Percentiles rank a stretch among this genome's conserved stretches.
Conservation (phyloP, 2,797 vertebrate species). For the Telmatherina bonti region DNA sequence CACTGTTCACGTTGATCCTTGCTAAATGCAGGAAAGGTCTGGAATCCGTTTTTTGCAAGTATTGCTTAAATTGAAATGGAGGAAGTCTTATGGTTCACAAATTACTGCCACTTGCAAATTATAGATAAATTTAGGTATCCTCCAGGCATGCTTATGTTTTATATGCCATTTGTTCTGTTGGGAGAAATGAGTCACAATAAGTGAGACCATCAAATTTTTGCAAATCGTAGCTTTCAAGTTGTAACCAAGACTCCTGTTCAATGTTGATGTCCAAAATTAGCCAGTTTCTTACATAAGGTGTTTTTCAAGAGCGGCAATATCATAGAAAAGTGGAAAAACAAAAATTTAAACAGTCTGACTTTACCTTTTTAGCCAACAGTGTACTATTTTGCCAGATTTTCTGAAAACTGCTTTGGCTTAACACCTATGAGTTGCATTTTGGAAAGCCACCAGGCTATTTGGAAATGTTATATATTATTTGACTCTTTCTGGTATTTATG, state of each 20-base stretch:
- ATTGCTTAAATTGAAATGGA: conserved; percentile 8
- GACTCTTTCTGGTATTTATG: neutral
- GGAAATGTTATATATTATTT: neutral
- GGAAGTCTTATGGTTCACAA: conserved; percentile 1
- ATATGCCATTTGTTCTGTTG: neutral
- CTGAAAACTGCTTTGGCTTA: neutral
- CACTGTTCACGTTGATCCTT: conserved; percentile 15
- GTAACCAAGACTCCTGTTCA: neutral
- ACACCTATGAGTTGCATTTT: neutral
- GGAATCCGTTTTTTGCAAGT: neutral
- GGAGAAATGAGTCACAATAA: neutral
- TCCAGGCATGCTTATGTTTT: conserved; percentile 2
- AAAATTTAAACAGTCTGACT: neutral
- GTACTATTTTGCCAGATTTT: neutral
- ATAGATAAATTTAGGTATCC: conserved; percentile 2
- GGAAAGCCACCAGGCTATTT: neutral
- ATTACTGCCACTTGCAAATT: neutral
- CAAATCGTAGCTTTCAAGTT: conserved; percentile 3
- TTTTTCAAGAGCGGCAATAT: neutral
- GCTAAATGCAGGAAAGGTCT: conserved; percentile 6
- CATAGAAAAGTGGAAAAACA: neutral
- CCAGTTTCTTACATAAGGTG: neutral
- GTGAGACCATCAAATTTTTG: neutral
- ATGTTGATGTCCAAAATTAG: neutral
- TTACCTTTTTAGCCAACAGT: neutral